Conservation (phyloP, 2,797 vertebrate species). For the Gambusia yucatana region DNA sequence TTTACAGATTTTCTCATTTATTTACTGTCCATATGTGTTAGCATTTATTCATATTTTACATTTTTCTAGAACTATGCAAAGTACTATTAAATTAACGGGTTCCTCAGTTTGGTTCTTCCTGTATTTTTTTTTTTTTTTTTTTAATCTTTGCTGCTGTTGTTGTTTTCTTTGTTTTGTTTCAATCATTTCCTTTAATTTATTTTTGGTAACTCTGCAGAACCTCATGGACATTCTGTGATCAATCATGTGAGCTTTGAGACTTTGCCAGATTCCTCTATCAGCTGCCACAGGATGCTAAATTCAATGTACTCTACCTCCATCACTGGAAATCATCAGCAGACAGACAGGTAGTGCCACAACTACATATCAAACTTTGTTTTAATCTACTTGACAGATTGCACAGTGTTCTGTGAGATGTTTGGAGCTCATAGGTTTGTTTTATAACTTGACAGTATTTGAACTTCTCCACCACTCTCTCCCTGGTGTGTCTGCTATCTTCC, state of each 20-base stretch:
- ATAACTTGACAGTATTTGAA: neutral
- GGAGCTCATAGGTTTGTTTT: neutral
- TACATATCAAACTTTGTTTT: neutral
- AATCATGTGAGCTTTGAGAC: slow-evolving; percentile 69
- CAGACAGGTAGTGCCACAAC: slow-evolving; percentile 83
- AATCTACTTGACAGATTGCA: neutral
- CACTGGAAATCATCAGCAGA: slow-evolving; percentile 68
- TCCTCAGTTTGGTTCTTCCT: neutral
- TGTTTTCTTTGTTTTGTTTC: no score
- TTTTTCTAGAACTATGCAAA: neutral
- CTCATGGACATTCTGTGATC: slow-evolving; percentile 77
- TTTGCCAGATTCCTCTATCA: slow-evolving; percentile 69
- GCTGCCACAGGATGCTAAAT: slow-evolving; percentile 76
- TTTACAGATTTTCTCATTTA: neutral
- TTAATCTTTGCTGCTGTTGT: neutral
- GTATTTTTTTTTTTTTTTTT: neutral
- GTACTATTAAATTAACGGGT: neutral
- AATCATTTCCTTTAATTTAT: neutral
- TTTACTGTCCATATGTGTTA: neutral
- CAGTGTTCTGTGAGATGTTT: neutral
- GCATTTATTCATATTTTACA: slow-evolving; percentile 2
- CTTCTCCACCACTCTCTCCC: neutral
- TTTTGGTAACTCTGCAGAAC: slow-evolving; percentile 73
- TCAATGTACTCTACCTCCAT: slow-evolving; percentile 72
- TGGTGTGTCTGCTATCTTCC: neutral